Conservation (phyloP, 1,140 invertebrate species). For the Drosophila tsacasi region DNA sequence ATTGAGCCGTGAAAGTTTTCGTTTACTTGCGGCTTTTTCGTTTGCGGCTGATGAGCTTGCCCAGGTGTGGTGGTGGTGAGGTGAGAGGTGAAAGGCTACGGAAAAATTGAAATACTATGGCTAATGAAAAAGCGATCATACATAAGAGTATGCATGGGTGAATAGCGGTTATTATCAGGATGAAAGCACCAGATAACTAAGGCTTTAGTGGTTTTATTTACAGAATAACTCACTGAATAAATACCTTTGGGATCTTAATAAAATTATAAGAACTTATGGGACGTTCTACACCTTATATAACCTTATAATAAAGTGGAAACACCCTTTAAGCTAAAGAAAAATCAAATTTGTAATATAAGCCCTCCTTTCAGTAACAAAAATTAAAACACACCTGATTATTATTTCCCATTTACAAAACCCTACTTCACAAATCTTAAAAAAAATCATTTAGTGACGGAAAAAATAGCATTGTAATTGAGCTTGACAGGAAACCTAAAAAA, state of each 20-base stretch:
- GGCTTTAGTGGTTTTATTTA: neutral
- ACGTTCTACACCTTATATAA: neutral
- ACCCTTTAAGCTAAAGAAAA: neutral
- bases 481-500: slow-evolving; percentile 84
- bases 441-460: slow-evolving; percentile 45
- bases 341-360: neutral
- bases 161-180: neutral
- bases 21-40: slow-evolving; percentile 76
- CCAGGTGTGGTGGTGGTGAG: slow-evolving; percentile 20
- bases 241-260: neutral
- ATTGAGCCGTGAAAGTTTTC: slow-evolving; percentile 75
- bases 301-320: no score
- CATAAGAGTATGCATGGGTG: neutral
- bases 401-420: neutral
- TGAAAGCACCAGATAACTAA: neutral
- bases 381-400: neutral
- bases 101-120: slow-evolving; percentile 11
- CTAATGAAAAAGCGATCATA: slow-evolving; percentile 36
- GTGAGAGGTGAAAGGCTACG: slow-evolving; percentile 4
- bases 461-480: slow-evolving; percentile 83
- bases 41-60: slow-evolving; percentile 44
- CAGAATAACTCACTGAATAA: neutral
- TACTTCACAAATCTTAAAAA: slow-evolving; percentile 24
- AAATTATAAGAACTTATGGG: no score
- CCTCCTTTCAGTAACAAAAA: no score